Conservation (phyloP, 2,888 invertebrate species). For the Pseudoips prasinana region DNA sequence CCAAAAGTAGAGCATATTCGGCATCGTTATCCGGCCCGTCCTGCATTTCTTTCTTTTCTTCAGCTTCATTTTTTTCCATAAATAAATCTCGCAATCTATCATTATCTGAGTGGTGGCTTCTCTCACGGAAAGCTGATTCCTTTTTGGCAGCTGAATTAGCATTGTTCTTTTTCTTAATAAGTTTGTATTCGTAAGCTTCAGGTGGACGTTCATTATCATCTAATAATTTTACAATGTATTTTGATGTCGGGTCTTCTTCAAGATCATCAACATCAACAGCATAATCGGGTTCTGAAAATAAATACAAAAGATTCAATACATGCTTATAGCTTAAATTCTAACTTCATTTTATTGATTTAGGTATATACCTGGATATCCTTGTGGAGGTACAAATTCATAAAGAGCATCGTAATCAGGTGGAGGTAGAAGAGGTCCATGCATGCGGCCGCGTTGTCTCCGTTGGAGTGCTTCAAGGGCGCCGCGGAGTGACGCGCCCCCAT, state of each 20-base stretch:
- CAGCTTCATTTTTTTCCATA: slow-evolving; percentile 56
- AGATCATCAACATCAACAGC: slow-evolving; percentile 58
- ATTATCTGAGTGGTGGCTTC: slow-evolving; percentile 65
- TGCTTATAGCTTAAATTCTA: not conserved
- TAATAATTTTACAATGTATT: slow-evolving; percentile 63
- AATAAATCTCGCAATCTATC: slow-evolving; percentile 67
- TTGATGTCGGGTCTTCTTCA: slow-evolving; percentile 57
- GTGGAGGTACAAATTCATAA: slow-evolving; percentile 68
- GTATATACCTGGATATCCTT: slow-evolving; percentile 59
- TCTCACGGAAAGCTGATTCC: slow-evolving; percentile 72
- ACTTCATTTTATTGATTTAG: not conserved
- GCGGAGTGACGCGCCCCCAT: slow-evolving; percentile 70
- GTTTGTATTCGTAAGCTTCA: slow-evolving; percentile 80
- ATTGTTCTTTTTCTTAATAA: slow-evolving; percentile 75
- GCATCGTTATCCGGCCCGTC: slow-evolving; percentile 66
- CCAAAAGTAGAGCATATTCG: slow-evolving; percentile 78
- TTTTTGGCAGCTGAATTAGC: slow-evolving; percentile 43
- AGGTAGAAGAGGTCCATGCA: slow-evolving; percentile 48
- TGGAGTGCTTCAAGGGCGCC: slow-evolving; percentile 79
- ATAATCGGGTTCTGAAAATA: slow-evolving; percentile 68
- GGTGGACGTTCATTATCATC: slow-evolving; percentile 70
- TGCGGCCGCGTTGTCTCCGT: slow-evolving; percentile 70
- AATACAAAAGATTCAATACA: slow-evolving; percentile 1
- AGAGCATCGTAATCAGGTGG: slow-evolving; percentile 63
- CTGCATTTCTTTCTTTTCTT: slow-evolving; percentile 51